These are phyloP conservation scores for Caenorhabditis sp. DNA, from an alignment of 2,888 invertebrate species.

Conservation along the genomic window DNA sequence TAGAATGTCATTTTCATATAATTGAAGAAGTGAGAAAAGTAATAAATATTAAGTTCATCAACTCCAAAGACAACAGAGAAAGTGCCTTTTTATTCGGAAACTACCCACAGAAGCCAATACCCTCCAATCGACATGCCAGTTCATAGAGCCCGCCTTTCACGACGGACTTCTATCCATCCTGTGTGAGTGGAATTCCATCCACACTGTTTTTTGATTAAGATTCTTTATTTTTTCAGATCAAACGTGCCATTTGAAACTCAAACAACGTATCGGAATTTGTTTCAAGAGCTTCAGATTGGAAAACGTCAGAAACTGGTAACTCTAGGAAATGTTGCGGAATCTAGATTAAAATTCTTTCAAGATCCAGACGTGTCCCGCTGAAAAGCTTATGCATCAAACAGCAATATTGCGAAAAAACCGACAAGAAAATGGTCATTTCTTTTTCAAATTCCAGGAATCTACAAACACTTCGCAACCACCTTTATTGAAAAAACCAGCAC, in stretches of 20 bases:
- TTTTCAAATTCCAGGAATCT: background rate
- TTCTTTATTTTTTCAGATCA: conserved; percentile 32
- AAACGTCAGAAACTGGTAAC: conserved; percentile 55
- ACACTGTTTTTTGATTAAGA: conserved; percentile 6
- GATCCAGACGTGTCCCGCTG: conserved; percentile 60
- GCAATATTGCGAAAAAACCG: conserved; percentile 43
- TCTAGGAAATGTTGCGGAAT: background rate
- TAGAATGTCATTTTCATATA: conserved; percentile 25
- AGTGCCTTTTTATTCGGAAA: conserved; percentile 62
- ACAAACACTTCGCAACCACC: conserved; percentile 19
- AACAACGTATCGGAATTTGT: conserved; percentile 60
- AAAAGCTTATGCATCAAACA: conserved; percentile 48
- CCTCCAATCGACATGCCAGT: conserved; percentile 48
- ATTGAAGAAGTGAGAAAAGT: background rate
- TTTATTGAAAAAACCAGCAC: conserved; percentile 44
- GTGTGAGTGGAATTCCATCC: conserved; percentile 27
- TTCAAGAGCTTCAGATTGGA: conserved; percentile 49
- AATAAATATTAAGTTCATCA: background rate
- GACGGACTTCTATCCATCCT: conserved; percentile 27
- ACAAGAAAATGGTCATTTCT: conserved; percentile 58
- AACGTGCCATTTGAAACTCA: conserved; percentile 44
- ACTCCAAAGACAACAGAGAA: conserved; percentile 16
- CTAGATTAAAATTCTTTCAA: conserved; percentile 12
- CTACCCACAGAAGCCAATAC: conserved; percentile 60
- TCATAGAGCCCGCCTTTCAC: conserved; percentile 43